These are phyloP conservation scores for Scortum barcoo DNA, from an alignment of 2,113 vertebrate species.

Conservation along the genomic window DNA sequence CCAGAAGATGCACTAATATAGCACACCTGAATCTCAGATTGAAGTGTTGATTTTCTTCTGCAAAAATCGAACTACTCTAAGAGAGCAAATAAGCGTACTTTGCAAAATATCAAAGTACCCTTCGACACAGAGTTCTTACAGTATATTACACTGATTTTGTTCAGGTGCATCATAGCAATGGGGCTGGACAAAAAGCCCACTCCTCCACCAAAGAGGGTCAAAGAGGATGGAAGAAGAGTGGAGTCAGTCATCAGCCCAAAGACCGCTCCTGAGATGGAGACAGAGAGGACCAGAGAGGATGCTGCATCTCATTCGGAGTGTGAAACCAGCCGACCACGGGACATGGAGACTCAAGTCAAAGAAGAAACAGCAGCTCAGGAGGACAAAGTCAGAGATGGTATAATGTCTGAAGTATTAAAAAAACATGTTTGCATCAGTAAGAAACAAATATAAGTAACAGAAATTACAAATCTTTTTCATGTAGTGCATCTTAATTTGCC, in stretches of 20 bases:
- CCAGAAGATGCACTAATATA: neutral
- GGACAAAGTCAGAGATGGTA: conserved; percentile 82
- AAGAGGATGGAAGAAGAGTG: conserved; percentile 63
- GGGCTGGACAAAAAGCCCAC: conserved; percentile 89
- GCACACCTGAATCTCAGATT: no score
- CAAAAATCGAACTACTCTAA: neutral
- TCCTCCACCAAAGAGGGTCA: conserved; percentile 82
- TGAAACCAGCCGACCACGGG: conserved; percentile 32
- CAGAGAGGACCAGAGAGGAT: neutral
- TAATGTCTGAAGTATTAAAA: neutral
- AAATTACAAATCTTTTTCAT: neutral
- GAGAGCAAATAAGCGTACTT: neutral
- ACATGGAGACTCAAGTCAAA: conserved; percentile 41
- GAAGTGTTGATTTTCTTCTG: neutral
- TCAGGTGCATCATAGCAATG: conserved; percentile 92
- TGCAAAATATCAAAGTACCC: neutral
- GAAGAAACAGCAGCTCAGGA: conserved; percentile 48
- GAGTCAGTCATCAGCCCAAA: conserved; percentile 41
- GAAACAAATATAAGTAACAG: neutral
- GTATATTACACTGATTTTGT: neutral
- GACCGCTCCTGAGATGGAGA: conserved; percentile 46
- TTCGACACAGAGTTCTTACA: neutral
- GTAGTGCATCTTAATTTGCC: neutral
- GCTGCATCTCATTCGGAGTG: conserved; percentile 27
- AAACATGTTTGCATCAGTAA: neutral